Conservation (phyloP, 2,797 vertebrate species). For the Pogoniulus pusillus region DNA sequence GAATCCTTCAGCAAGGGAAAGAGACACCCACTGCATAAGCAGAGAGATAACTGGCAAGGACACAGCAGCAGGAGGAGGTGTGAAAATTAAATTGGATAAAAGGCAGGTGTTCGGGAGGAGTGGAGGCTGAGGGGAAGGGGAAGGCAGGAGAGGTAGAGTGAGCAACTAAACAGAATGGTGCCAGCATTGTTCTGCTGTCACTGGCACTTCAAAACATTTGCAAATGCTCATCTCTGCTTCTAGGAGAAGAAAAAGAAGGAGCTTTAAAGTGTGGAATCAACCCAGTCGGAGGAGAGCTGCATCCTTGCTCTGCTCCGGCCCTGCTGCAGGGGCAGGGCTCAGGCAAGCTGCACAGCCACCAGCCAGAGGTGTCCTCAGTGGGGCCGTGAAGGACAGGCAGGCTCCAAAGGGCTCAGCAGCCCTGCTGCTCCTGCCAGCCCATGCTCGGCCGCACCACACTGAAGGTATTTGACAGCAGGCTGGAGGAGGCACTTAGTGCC, state of each 20-base stretch:
- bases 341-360: background rate
- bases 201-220: background rate
- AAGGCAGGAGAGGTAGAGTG: background rate
- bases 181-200: background rate
- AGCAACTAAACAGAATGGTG: background rate
- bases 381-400: background rate
- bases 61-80: conserved; percentile 28
- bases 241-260: background rate
- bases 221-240: background rate
- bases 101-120: conserved; percentile 47
- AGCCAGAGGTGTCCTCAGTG: fast-evolving
- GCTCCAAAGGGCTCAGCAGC: background rate
- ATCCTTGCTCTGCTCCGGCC: background rate
- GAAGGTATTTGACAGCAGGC: fast-evolving
- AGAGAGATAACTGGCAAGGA: conserved; percentile 3
- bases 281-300: background rate
- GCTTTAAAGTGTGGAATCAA: background rate
- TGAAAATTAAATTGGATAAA: conserved; percentile 70
- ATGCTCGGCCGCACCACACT: fast-evolving
- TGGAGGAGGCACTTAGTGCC: no score
- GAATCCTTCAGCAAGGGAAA: background rate
- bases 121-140: background rate
- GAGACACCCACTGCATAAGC: background rate
- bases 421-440: background rate
- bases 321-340: background rate